Evolutionary conservation across 2,113 vertebrate genomes (phyloP).

Genomic region (Myiozetetes cayanensis): DNA sequence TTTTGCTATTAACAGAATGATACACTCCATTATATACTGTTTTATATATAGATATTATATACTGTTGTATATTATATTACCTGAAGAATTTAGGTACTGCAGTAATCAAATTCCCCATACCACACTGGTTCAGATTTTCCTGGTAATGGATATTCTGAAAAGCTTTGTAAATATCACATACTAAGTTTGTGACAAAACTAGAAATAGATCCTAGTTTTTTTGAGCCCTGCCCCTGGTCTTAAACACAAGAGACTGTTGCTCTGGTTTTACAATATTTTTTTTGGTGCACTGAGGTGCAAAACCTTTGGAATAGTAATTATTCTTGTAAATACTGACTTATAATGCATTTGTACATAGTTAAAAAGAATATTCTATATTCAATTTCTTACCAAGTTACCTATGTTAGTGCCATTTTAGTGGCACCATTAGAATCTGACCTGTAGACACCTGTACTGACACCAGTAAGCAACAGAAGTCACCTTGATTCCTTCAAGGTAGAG

Average conservation of each 20-base stretch:
- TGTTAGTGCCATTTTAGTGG: neutral
- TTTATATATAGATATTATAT: neutral
- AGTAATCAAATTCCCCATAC: neutral
- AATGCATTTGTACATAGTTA: neutral
- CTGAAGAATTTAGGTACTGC: neutral
- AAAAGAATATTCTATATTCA: neutral
- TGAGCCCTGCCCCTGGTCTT: neutral
- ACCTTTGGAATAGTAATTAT: neutral
- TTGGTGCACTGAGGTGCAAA: neutral
- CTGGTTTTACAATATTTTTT: neutral
- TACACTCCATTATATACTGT: neutral
- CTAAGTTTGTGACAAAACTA: neutral
- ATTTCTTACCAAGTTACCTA: neutral
- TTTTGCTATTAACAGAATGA: neutral
- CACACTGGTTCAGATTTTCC: neutral
- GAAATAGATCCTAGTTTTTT: neutral
- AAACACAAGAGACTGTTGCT: neutral
- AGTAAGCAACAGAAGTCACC: neutral
- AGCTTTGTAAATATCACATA: neutral
- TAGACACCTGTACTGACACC: neutral
- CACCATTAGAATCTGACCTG: neutral
- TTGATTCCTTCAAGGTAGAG: neutral
- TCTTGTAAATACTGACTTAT: neutral
- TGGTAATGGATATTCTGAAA: neutral
- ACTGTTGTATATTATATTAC: neutral